Evolutionary conservation across 2,888 invertebrate genomes (phyloP).

Genomic region (Trachelus troglodyta): DNA sequence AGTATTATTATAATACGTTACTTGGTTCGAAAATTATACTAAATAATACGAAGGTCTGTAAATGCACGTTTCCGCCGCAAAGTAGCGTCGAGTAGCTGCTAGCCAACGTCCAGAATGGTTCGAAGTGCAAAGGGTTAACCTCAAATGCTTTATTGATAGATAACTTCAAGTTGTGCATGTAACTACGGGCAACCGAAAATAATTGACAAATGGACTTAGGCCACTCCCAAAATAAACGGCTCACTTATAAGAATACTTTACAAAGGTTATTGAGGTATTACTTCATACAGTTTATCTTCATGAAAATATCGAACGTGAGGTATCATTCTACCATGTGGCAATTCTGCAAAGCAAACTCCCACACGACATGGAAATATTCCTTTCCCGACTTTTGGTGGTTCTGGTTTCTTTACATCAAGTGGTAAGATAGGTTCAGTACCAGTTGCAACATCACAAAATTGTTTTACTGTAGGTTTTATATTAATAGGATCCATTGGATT

Average conservation of each 20-base stretch:
- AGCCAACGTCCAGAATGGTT: too few species aligned
- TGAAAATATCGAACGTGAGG: slow-evolving; percentile 1
- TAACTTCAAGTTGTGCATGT: slow-evolving; percentile 19
- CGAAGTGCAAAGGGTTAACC: neutral
- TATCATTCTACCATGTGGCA: neutral
- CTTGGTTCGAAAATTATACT: too few species aligned
- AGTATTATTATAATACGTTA: too few species aligned
- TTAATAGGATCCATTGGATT: slow-evolving; percentile 14
- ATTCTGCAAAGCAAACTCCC: neutral
- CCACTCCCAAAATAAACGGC: neutral
- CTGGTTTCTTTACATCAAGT: neutral
- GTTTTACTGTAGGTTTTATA: neutral
- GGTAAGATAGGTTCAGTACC: neutral
- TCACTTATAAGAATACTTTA: neutral
- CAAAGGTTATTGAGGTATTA: slow-evolving; percentile 16
- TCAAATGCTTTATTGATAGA: slow-evolving; percentile 21
- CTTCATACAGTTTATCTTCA: neutral
- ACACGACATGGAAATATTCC: neutral
- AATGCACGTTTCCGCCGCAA: too few species aligned
- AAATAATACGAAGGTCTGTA: too few species aligned
- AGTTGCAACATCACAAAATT: too few species aligned
- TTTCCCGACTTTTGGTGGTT: neutral
- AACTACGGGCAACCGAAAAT: slow-evolving; percentile 9
- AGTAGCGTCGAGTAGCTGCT: too few species aligned
- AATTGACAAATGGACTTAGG: neutral